These are phyloP conservation scores for Agelastica alni DNA, from an alignment of 2,888 invertebrate genomes.

Conservation along the genomic window DNA sequence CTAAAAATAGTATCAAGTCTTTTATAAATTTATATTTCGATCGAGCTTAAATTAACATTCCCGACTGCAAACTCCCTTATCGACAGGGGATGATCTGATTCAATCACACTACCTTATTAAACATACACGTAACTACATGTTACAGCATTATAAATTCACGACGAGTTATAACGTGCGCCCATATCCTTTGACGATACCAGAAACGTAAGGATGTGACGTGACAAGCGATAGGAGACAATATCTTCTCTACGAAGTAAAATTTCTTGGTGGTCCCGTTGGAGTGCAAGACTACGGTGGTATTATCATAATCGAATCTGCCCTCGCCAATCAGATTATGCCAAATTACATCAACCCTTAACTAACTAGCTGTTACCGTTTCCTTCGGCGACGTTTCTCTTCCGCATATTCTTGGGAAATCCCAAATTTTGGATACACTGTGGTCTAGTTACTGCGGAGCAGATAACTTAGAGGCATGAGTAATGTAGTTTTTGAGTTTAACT, in stretches of 20 bases:
- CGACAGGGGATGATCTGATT: background rate
- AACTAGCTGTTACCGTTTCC: constrained; percentile 47
- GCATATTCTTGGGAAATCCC: constrained; percentile 1
- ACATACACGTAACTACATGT: background rate
- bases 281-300: constrained; percentile 44
- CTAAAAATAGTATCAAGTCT: too few relatives aligned
- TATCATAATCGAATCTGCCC: constrained; percentile 55
- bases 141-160: background rate
- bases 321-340: constrained; percentile 52
- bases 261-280: constrained; percentile 20
- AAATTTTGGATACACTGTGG: constrained; percentile 9
- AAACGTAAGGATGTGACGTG: background rate
- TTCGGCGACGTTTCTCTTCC: constrained; percentile 40
- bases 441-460: too few relatives aligned
- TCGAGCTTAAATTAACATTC: too few relatives aligned
- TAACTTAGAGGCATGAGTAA: too few relatives aligned
- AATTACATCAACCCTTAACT: constrained; percentile 54
- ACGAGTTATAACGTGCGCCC: background rate
- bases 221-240: constrained; percentile 5
- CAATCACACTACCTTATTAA: background rate
- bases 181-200: background rate
- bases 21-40: too few relatives aligned
- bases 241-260: constrained; percentile 20
- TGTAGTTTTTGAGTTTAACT: too few relatives aligned
- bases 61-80: background rate